These are phyloP conservation scores for Thaumetopoea pityocampa DNA, from an alignment of 1,140 invertebrate species.

Conservation along the genomic window DNA sequence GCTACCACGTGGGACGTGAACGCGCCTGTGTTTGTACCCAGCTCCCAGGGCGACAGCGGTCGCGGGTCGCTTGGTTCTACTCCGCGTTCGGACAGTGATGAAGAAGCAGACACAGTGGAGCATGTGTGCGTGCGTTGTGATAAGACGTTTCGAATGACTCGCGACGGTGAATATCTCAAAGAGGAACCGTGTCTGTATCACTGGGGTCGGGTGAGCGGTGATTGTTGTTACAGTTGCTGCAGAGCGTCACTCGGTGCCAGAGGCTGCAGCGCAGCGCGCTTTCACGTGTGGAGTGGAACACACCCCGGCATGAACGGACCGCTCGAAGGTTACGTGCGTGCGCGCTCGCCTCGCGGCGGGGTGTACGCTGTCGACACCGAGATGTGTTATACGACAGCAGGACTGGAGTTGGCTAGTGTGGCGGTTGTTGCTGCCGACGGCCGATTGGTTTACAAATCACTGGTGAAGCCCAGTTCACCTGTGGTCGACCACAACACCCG, in stretches of 20 bases:
- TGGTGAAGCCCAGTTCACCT: slow-evolving; percentile 84
- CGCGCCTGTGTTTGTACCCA: slow-evolving; percentile 80
- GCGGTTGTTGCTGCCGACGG: slow-evolving; percentile 86
- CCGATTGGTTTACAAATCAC: slow-evolving; percentile 84
- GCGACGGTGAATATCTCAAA: slow-evolving; percentile 80
- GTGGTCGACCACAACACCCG: slow-evolving; percentile 92
- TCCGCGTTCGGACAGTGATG: slow-evolving; percentile 75
- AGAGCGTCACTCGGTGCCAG: slow-evolving; percentile 38
- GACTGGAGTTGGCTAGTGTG: slow-evolving; percentile 89
- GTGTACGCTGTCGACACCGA: slow-evolving; percentile 94
- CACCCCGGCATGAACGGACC: slow-evolving; percentile 82
- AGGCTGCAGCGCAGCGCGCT: slow-evolving; percentile 80
- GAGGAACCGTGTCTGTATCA: slow-evolving; percentile 87
- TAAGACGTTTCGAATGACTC: slow-evolving; percentile 80
- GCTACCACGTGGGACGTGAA: slow-evolving; percentile 77
- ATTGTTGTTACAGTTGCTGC: slow-evolving; percentile 77
- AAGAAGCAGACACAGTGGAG: slow-evolving; percentile 71
- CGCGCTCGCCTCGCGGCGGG: slow-evolving; percentile 70
- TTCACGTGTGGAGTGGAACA: slow-evolving; percentile 87
- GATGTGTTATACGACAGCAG: slow-evolving; percentile 91
- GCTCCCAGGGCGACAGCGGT: slow-evolving; percentile 67
- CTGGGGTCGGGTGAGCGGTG: slow-evolving; percentile 80
- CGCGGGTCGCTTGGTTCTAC: slow-evolving; percentile 72
- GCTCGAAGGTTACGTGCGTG: slow-evolving; percentile 79
- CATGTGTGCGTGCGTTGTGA: slow-evolving; percentile 85